phyloP scores from a whole-genome alignment of 2,113 vertebrate species.

The Saccopteryx bilineata region DNA sequence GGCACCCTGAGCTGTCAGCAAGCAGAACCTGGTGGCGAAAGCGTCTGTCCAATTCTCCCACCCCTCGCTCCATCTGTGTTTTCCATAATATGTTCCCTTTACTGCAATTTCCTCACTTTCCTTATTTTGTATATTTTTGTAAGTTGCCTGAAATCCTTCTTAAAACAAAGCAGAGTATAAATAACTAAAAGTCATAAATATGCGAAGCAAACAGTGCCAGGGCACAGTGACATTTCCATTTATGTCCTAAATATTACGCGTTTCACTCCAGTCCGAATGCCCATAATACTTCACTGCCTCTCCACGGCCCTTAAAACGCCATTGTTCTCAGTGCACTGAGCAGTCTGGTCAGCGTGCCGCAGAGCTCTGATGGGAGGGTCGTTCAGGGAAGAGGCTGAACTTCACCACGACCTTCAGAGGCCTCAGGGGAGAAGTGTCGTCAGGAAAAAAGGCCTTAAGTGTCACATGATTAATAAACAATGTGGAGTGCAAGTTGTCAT shows the following conservation, averaged over 20 bases:
- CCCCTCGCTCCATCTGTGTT: background rate
- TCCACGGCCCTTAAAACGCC: background rate
- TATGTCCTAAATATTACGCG: constrained; percentile 66
- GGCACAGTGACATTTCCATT: constrained; percentile 75
- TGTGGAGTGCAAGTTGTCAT: background rate
- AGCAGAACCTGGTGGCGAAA: background rate
- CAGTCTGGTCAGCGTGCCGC: background rate
- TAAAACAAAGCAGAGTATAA: constrained; percentile 69
- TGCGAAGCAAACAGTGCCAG: constrained; percentile 48
- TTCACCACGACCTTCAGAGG: background rate
- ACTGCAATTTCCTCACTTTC: constrained; percentile 19
- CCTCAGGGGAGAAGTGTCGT: background rate
- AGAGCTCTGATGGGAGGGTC: background rate
- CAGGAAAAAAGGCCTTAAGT: background rate
- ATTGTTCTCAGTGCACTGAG: background rate
- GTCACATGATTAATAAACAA: background rate
- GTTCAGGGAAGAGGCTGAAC: background rate
- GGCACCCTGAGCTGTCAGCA: background rate
- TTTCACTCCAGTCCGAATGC: constrained; percentile 6
- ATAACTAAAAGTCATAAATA: constrained; percentile 70
- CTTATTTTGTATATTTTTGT: constrained; percentile 63
- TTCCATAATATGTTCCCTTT: constrained; percentile 38
- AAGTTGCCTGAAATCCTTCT: constrained; percentile 62
- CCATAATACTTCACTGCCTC: background rate
- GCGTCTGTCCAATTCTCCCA: background rate